Base-by-base conservation (phyloP, 1,140 invertebrate species). In the Vanessa tameamea region DNA sequence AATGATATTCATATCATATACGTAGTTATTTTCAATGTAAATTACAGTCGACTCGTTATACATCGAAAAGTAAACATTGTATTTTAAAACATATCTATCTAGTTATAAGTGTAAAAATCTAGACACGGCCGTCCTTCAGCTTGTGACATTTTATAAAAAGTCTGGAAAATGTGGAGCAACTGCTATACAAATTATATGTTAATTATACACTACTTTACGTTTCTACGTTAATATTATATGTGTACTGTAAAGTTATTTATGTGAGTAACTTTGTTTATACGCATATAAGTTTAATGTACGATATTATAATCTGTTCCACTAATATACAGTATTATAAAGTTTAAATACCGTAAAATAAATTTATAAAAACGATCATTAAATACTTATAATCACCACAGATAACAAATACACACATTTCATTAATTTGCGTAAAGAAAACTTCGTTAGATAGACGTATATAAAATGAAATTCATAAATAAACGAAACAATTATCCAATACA, bases 401-500 rank as follows among this genome's bases (percentile, higher is more conserved):
- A 43, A 11, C 9, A 43, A 43, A 8, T 9, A 43, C 37, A 43
- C 7, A 43, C 37, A 43, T 11, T 43, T 43, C 3, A 9, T 53
- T 53, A 5, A 53, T 53, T 53, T n/a, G 66, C 31, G 12, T 68
- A 68, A 43, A 2, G 9, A 1, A 8, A 43, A 11, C 37, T 1
- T 43, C 7, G 9, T 11, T 43, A 43, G 26, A 43, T 43, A 43
- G 9, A 43, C 37, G 37, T 9, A 9, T 43, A 9, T 5, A 11
- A 43, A 43, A 11, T 9, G 31, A 37, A 37, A 47, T 14, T 15
- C 13, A 69, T 57, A 55, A 69, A 69, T 14, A 61, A 59, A 14
- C 77, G 78, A 81, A 69, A 68, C 53, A 85, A 73, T 76, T 82
- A 70, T 69, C 69, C 70, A 74, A 64, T 78, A 69, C n/a, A 55